Conservation (phyloP, 1,140 invertebrate species). For the Macrocentrus cingulum region DNA sequence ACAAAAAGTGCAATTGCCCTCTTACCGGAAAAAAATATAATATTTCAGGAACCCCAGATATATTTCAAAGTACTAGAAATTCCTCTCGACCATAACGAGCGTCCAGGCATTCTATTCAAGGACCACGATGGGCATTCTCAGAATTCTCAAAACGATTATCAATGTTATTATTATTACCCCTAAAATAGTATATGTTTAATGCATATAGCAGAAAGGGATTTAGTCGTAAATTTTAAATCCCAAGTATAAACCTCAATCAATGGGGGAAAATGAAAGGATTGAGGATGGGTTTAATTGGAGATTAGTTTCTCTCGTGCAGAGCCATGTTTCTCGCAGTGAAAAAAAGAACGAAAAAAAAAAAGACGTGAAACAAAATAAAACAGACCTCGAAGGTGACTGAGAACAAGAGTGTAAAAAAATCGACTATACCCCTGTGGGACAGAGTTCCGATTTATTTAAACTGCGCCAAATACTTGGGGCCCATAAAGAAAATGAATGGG, state of each 20-base stretch:
- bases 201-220: slow-evolving; percentile 1
- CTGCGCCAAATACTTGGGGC: slow-evolving; percentile 50
- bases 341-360: no score
- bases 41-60: background rate
- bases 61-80: slow-evolving; percentile 1
- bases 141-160: slow-evolving; percentile 1
- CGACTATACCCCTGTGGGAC: slow-evolving; percentile 28
- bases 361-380: slow-evolving; percentile 2
- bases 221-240: slow-evolving; percentile 12
- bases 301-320: background rate
- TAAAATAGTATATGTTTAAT: background rate
- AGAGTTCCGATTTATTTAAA: slow-evolving; percentile 55
- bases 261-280: no score
- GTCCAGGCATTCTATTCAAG: background rate
- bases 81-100: slow-evolving; percentile 1
- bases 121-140: slow-evolving; percentile 2
- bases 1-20: no score
- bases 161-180: slow-evolving; percentile 3
- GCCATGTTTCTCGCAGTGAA: background rate
- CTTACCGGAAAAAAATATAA: background rate
- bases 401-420: background rate
- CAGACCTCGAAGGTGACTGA: background rate
- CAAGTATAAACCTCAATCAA: slow-evolving; percentile 1
- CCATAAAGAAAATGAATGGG: slow-evolving; percentile 56
- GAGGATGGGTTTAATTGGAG: slow-evolving; percentile 12